Evolutionary conservation across 2,113 vertebrate genomes (phyloP).

Genomic region (Hippocampus abdominalis): DNA sequence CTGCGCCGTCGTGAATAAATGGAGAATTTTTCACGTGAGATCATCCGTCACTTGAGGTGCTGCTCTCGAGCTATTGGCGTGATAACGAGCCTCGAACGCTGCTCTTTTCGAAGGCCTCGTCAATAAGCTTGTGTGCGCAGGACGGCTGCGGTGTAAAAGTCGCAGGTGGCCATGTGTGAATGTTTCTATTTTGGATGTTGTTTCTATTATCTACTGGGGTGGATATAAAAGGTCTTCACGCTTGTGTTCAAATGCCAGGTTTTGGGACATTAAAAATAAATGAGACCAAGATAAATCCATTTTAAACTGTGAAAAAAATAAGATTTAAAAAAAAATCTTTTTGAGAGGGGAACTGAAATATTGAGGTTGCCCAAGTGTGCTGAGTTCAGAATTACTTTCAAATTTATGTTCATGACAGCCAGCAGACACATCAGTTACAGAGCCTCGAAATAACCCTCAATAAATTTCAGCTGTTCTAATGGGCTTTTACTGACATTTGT

Average conservation of each 20-base stretch:
- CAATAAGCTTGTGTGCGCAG: slow-evolving; percentile 12
- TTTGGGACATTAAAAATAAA: background rate
- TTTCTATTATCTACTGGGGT: background rate
- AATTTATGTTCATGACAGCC: too few relatives aligned
- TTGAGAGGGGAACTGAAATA: too few relatives aligned
- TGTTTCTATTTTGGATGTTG: background rate
- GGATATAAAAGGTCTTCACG: background rate
- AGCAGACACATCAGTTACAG: too few relatives aligned
- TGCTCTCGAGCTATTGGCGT: slow-evolving; percentile 22
- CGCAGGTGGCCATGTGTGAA: background rate
- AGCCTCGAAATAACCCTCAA: background rate
- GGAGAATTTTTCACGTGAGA: slow-evolving; percentile 10
- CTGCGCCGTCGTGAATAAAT: slow-evolving; percentile 24
- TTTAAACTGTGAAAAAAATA: background rate
- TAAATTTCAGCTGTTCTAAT: background rate
- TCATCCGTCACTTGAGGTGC: slow-evolving; percentile 8
- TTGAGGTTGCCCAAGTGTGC: too few relatives aligned
- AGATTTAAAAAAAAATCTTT: too few relatives aligned
- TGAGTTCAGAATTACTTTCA: too few relatives aligned
- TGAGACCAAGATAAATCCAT: background rate
- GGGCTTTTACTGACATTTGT: background rate
- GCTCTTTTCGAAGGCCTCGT: background rate
- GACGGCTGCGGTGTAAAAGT: background rate
- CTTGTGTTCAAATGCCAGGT: background rate
- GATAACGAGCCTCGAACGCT: slow-evolving; percentile 10